These are phyloP conservation scores for Petromus typicus DNA, from an alignment of 2,113 vertebrate species.

Conservation along the genomic window DNA sequence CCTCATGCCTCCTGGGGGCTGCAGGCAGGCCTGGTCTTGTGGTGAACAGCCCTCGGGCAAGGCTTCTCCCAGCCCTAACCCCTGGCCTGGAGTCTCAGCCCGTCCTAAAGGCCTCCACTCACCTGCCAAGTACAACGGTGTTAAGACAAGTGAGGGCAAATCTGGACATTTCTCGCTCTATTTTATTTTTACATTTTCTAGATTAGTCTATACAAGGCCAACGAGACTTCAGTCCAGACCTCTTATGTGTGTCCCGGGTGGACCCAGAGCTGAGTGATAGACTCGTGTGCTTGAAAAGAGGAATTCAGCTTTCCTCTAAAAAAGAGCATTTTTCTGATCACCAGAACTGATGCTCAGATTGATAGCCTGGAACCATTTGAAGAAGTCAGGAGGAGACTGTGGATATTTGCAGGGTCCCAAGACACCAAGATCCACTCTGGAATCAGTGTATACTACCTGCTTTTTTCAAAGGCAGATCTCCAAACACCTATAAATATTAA, in stretches of 20 bases:
- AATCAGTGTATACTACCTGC: not conserved
- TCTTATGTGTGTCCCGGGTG: not conserved
- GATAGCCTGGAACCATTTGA: not conserved
- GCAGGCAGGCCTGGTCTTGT: not conserved
- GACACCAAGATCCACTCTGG: not conserved
- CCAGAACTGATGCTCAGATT: not conserved
- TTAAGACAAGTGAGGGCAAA: not conserved
- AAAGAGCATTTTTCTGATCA: not conserved
- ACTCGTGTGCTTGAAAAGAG: not conserved
- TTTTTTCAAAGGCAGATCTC: not conserved
- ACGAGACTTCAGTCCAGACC: not conserved
- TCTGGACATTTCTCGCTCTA: not conserved
- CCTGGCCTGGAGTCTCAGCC: not conserved
- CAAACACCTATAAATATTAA: conserved; percentile 2
- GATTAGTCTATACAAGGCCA: not conserved
- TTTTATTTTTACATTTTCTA: not conserved
- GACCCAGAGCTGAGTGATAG: not conserved
- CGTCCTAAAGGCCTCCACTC: not conserved
- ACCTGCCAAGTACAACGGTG: too few species aligned
- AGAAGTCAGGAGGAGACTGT: not conserved
- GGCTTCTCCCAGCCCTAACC: not conserved
- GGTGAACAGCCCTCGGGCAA: not conserved
- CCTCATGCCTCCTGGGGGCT: too few species aligned
- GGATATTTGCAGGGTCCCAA: not conserved
- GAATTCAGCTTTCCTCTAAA: not conserved